Base-by-base conservation (phyloP, 2,113 vertebrate species). In the Orientallactaga bullata region DNA sequence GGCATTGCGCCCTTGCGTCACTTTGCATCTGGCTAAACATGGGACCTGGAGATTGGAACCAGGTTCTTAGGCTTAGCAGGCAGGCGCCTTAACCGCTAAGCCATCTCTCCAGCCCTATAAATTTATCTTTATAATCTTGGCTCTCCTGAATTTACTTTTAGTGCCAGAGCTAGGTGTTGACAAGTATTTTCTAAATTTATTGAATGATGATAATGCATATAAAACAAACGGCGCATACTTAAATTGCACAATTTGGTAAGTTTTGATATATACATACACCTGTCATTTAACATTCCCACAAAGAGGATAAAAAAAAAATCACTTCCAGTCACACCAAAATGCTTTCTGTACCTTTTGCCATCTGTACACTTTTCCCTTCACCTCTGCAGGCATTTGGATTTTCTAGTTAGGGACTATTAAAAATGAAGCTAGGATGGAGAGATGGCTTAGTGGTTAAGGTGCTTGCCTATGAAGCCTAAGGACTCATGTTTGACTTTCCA, bases 61-160 rank as follows among this genome's bases (percentile, higher is more conserved):
- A n/a, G n/a, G n/a, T n/a, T n/a, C n/a, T n/a, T n/a, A n/a, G n/a
- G n/a, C n/a, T n/a, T n/a, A n/a, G n/a, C n/a, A n/a, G n/a, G n/a
- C n/a, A n/a, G n/a, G n/a, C n/a, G n/a, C n/a, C n/a, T n/a, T n/a
- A n/a, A n/a, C n/a, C n/a, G n/a, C n/a, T n/a, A n/a, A n/a, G n/a
- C n/a, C n/a, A n/a, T n/a, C n/a, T n/a, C n/a, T n/a, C n/a, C n/a
- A n/a, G n/a, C n/a, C n/a, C 93, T 86, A 72, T 76, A 79, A 73
- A 24, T 63, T 69, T 26, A 55, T 83, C 91, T 96, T 93, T 39
- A 21, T 69, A 78, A 66, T 69, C 55, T 86, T 94, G 37, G 74
- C 42, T 91, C 18, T 55, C 72, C n/a, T 32, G 13, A 5, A 15
- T 89, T 39, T n/a, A 37, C 61, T 95, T 71, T 72, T 28, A 3